Evolutionary conservation across 1,140 invertebrate species (phyloP), one percentile per base, ranked within the genome.

Genomic region (Cyphomyrmex costatus): DNA sequence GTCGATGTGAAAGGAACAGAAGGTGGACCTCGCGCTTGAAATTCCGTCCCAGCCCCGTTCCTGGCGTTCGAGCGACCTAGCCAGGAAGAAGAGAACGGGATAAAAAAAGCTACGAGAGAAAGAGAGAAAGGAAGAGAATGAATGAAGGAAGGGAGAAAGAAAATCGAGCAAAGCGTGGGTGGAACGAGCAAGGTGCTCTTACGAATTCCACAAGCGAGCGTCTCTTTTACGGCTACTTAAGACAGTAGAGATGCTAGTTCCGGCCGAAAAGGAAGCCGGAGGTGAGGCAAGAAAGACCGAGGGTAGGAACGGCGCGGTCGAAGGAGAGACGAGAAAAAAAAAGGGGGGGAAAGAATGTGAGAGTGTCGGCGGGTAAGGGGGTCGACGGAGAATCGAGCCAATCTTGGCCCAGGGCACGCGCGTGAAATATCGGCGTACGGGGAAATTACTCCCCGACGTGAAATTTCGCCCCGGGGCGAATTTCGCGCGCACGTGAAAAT

Each of bases 351-450:
- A 65, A 84, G 85, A 60, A 76, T 53, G 49, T 71, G 77, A 51
- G 66, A 58, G 65, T n/a, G n/a, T 46, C 19, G 65, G 65, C 21
- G 56, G 53, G 66, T 66, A 12, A 60, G 65, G 49, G 21, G 66
- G 78, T 63, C 70, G 78, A 21, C 36, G 63, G 66, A 85, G 88
- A 89, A 88, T 89, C 91, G 73, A 89, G 91, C 91, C 92, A 93
- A 93, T 93, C 92, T 93, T 92, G 88, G 91, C 87, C 86, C 86
- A 76, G 83, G 88, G 92, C 92, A 93, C 93, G 93, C 92, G 92
- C 93, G 91, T 93, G 92, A 93, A 93, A 93, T 94, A 94, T 92
- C 92, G 92, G 90, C 85, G 92, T 84, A 91, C 88, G 91, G 91
- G 92, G 91, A 92, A 92, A 93, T 93, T 93, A 92, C 79, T 83